These are phyloP conservation scores for Conus betulinus DNA, from an alignment of 1,140 invertebrate species.

Conservation along the genomic window DNA sequence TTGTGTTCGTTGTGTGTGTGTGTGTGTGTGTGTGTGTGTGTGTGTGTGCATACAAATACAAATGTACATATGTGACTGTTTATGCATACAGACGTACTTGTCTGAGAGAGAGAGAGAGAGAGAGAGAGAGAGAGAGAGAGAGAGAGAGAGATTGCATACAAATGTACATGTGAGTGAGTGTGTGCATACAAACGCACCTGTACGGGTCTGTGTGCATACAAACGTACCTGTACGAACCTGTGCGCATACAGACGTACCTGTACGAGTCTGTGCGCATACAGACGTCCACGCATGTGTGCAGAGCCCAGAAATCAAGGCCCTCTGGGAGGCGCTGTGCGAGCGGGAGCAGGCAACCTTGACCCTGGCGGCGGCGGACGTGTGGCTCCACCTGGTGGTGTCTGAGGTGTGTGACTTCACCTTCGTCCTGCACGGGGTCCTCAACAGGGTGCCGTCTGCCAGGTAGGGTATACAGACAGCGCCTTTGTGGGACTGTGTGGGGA, in stretches of 20 bases:
- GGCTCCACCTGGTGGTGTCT: neutral
- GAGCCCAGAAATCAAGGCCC: neutral
- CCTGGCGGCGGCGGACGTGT: neutral
- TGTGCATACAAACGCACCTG: too few relatives aligned
- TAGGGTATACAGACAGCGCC: neutral
- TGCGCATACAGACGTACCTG: neutral
- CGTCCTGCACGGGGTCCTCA: neutral
- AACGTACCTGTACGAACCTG: neutral
- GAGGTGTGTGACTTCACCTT: constrained; percentile 9
- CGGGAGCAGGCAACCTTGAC: neutral
- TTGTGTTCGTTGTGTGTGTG: too few relatives aligned
- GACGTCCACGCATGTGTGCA: neutral
- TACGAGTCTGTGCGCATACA: neutral
- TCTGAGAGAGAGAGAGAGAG: too few relatives aligned
- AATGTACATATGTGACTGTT: too few relatives aligned
- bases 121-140: too few relatives aligned
- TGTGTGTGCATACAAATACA: too few relatives aligned
- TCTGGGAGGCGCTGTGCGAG: constrained; percentile 2
- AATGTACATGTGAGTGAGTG: too few relatives aligned
- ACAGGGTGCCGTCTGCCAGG: constrained; percentile 22
- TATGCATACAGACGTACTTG: too few relatives aligned
- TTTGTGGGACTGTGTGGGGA: too few relatives aligned
- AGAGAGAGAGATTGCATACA: too few relatives aligned
- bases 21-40: too few relatives aligned
- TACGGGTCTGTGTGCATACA: neutral